Evolutionary conservation across 2,113 vertebrate genomes (phyloP), one percentile per base, ranked within the genome.

Genomic region (Edolisoma coerulescens): DNA sequence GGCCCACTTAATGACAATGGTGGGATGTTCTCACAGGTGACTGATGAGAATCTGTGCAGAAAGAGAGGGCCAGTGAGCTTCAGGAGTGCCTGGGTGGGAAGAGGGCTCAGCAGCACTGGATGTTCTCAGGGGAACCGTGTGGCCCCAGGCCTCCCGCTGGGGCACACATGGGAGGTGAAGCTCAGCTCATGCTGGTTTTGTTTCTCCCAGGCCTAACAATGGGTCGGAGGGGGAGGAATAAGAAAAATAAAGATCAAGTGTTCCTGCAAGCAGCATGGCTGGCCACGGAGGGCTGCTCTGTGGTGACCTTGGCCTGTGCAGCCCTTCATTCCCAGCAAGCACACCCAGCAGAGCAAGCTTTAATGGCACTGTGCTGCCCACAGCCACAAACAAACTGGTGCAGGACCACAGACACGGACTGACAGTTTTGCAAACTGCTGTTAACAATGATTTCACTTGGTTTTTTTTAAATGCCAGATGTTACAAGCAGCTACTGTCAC

Each of bases 221-320:
- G 3, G 57, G 26, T 79, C 82, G 90, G 56, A 73, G 23, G 24
- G 26, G 53, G 37, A 78, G 16, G 41, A 87, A 81, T 35, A 63
- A 86, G 11, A n/a, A 64, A 77, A 68, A 80, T 39, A 41, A 47
- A 87, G 42, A 60, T 10, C 16, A 54, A 71, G 42, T 20, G 37
- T 7, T n/a, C 11, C 60, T 64, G 23, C 44, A 22, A 70, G 64
- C n/a, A 67, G 19, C 42, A 10, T 0, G 6, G 44, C 50, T 47
- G 33, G 57, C 20, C 41, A 18, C 3, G 1, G 11, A 35, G 27
- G 2, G 32, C 35, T 54, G 26, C 75, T 74, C 22, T 49, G 35
- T 4, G 0, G 0, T 8, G 18, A 15, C 37, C 19, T 60, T 54
- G 3, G 1, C 42, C 20, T 69, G 35, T 47, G 52, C 59, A 76